A percentile compares a stretch with the other conserved stretches of the same genome.
Conservation (phyloP, 92 coral and sea anemone genomes). For the Palythoa caribaeorum region DNA sequence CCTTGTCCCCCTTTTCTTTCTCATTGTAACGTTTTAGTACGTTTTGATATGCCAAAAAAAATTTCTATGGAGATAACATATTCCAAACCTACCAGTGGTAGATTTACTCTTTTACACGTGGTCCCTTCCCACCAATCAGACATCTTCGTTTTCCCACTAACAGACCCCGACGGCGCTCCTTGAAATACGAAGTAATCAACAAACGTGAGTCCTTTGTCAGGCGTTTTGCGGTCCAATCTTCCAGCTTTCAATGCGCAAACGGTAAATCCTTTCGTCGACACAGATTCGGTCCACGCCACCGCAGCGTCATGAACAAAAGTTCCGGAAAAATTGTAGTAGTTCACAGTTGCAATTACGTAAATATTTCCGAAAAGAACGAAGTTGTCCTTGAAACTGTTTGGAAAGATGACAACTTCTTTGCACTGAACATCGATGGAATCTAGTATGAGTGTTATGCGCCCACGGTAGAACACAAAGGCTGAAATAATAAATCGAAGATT, state of each 20-base stretch:
- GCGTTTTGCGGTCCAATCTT: conserved; percentile 76
- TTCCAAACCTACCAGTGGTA: conserved; percentile 57
- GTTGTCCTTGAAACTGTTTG: conserved; percentile 25
- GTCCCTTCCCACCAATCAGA: conserved; percentile 90
- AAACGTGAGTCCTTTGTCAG: conserved; percentile 77
- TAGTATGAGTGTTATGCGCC: conserved; percentile 72
- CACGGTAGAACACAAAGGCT: conserved; percentile 80
- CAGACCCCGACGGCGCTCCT: conserved; percentile 74
- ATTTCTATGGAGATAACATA: neutral
- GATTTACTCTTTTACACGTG: conserved; percentile 48
- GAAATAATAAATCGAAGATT: neutral
- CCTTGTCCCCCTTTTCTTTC: no score
- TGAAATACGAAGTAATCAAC: conserved; percentile 82
- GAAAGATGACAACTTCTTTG: conserved; percentile 49
- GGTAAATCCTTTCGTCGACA: conserved; percentile 54
- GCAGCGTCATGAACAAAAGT: conserved; percentile 81
- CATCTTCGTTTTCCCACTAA: conserved; percentile 55
- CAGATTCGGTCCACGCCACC: conserved; percentile 80
- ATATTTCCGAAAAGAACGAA: conserved; percentile 39
- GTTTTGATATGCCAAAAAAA: no score
- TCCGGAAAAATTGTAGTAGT: conserved; percentile 68
- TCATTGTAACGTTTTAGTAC: no score
- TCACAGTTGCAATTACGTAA: conserved; percentile 65
- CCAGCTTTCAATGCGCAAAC: conserved; percentile 83
- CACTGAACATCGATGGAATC: conserved; percentile 67